Conservation (phyloP, 2,797 vertebrate genomes). For the Cyclopterus lumpus region DNA sequence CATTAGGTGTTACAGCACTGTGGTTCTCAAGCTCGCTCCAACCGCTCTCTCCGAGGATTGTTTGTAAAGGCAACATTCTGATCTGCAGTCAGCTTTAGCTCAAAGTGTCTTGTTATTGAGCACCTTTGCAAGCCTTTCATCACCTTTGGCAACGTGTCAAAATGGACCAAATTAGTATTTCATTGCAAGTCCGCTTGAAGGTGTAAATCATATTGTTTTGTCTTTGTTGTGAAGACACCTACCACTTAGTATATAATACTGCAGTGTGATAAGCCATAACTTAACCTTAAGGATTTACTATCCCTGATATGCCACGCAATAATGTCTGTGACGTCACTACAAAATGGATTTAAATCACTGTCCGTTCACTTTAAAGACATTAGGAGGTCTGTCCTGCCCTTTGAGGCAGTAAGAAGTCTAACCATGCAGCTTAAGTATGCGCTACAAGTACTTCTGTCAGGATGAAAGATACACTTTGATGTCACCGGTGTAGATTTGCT, state of each 20-base stretch:
- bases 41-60: neutral
- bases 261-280: conserved; percentile 76
- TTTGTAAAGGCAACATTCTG: conserved; percentile 30
- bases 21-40: neutral
- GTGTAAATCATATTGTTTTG: conserved; percentile 32
- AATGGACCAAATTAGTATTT: conserved; percentile 74
- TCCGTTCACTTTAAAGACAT: conserved; percentile 19
- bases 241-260: conserved; percentile 30
- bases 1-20: neutral
- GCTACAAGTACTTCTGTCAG: neutral
- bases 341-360: conserved; percentile 57
- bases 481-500: neutral
- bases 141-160: conserved; percentile 64
- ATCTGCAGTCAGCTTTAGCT: conserved; percentile 14
- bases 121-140: conserved; percentile 34
- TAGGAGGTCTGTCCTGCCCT: neutral
- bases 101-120: conserved; percentile 21
- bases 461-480: neutral
- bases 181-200: conserved; percentile 26
- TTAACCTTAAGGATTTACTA: conserved; percentile 48
- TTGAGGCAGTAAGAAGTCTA: conserved; percentile 8
- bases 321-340: conserved; percentile 59
- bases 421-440: conserved; percentile 2
- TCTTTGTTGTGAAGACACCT: conserved; percentile 45
- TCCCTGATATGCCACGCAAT: conserved; percentile 63